These are phyloP conservation scores for Heteromormyrus szaboi DNA, from an alignment of 2,797 vertebrate genomes.

Conservation along the genomic window DNA sequence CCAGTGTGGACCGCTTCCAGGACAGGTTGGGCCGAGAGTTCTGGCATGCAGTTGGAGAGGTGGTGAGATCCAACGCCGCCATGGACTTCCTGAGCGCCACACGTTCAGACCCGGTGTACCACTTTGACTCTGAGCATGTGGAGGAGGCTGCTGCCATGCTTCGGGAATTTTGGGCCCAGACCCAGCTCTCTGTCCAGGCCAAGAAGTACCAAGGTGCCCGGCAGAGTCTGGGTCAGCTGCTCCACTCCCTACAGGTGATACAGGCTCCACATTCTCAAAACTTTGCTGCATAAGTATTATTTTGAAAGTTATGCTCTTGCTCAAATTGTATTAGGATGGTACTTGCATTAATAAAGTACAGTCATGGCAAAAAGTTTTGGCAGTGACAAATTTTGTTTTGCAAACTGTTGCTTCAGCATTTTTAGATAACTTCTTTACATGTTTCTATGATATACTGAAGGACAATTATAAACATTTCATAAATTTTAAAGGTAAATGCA, in stretches of 20 bases:
- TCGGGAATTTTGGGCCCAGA: conserved; percentile 56
- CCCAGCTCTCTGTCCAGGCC: conserved; percentile 53
- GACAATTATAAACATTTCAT: not conserved
- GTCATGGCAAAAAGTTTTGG: not conserved
- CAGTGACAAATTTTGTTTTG: not conserved
- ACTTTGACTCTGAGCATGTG: conserved; percentile 75
- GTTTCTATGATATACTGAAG: not conserved
- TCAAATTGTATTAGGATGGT: not conserved
- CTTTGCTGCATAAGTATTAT: not conserved
- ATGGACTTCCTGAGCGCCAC: conserved; percentile 72
- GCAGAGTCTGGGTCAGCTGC: conserved; percentile 63
- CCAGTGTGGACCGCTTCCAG: conserved; percentile 29
- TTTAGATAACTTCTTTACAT: not conserved
- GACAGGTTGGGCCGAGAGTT: conserved; percentile 59
- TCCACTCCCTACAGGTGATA: conserved; percentile 75
- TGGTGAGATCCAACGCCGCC: conserved; percentile 68
- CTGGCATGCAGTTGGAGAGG: conserved; percentile 69
- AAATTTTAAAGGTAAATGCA: not conserved
- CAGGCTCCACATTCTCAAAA: not conserved
- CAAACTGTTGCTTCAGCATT: not conserved
- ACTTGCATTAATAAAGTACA: not conserved
- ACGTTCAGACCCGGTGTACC: conserved; percentile 66
- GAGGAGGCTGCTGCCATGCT: conserved; percentile 50
- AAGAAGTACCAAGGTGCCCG: conserved; percentile 66
- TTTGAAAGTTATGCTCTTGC: not conserved